Evolutionary conservation across 2,888 invertebrate species (phyloP).

Genomic region (Prostheceraeus crozeri): DNA sequence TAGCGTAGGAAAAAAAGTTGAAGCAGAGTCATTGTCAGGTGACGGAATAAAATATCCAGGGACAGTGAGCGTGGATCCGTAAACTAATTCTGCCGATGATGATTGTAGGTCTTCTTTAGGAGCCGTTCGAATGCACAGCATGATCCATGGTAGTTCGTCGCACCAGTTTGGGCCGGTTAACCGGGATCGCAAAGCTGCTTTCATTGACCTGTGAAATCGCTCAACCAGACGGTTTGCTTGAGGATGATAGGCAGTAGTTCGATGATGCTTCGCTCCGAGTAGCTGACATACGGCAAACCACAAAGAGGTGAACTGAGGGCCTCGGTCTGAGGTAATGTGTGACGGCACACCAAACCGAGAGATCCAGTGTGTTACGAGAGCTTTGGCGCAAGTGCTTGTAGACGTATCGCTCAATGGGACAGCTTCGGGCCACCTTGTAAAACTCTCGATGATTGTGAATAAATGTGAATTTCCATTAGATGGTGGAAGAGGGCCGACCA

Average conservation of each 20-base stretch:
- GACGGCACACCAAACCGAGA: conserved; percentile 48
- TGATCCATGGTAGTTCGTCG: conserved; percentile 46
- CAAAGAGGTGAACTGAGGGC: conserved; percentile 44
- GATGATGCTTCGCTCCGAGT: conserved; percentile 21
- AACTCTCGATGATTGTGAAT: conserved; percentile 45
- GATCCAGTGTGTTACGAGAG: conserved; percentile 54
- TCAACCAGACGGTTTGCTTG: conserved; percentile 55
- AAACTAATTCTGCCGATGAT: conserved; percentile 14
- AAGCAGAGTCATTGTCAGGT: conserved; percentile 20
- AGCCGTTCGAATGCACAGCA: conserved; percentile 46
- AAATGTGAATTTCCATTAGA: conserved; percentile 41
- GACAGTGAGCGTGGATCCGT: neutral
- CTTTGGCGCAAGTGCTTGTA: conserved; percentile 46
- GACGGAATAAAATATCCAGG: too few species aligned
- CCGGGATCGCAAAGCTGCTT: conserved; percentile 47
- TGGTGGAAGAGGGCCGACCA: conserved; percentile 55
- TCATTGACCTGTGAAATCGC: conserved; percentile 54
- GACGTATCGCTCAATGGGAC: conserved; percentile 26
- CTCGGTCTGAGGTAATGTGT: conserved; percentile 40
- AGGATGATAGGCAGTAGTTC: conserved; percentile 40
- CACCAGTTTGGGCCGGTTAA: conserved; percentile 43
- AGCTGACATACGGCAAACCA: conserved; percentile 39
- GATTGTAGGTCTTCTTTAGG: conserved; percentile 42
- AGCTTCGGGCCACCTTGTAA: conserved; percentile 41
- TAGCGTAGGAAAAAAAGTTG: too few species aligned